These are phyloP conservation scores for Zhuqinia jingwanae DNA, from an alignment of 2,888 invertebrate genomes.

Conservation along the genomic window DNA sequence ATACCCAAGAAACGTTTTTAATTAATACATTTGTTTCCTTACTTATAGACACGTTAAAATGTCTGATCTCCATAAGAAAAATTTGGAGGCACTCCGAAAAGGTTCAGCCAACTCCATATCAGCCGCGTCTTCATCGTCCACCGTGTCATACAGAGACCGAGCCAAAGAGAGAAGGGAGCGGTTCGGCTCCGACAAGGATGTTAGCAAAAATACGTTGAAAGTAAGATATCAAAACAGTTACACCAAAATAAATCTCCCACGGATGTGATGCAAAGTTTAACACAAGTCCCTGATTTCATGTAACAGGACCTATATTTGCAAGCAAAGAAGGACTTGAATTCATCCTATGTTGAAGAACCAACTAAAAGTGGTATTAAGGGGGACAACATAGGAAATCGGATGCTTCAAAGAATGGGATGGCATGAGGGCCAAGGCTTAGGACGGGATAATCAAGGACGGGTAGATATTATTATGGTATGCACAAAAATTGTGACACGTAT, in stretches of 20 bases:
- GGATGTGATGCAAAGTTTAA: no score
- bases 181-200: conserved; percentile 84
- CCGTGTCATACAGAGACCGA: conserved; percentile 90
- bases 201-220: conserved; percentile 84
- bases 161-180: conserved; percentile 97
- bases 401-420: conserved; percentile 99
- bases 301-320: conserved; percentile 86
- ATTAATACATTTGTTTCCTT: not conserved
- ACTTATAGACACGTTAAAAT: conserved; percentile 88
- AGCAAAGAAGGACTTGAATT: conserved; percentile 81
- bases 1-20: no score
- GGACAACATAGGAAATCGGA: conserved; percentile 96
- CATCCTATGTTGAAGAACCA: conserved; percentile 82
- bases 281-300: not conserved
- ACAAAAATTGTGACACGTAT: not conserved
- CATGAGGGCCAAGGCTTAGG: conserved; percentile 96
- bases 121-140: conserved; percentile 71
- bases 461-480: conserved; percentile 92
- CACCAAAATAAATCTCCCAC: no score
- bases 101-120: conserved; percentile 80
- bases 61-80: conserved; percentile 96
- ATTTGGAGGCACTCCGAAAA: conserved; percentile 82
- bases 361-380: conserved; percentile 88
- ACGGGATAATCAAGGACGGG: conserved; percentile 94
- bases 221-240: no score